phyloP scores from a whole-genome alignment of 2,797 vertebrate species.

The Galaxias olidus region DNA sequence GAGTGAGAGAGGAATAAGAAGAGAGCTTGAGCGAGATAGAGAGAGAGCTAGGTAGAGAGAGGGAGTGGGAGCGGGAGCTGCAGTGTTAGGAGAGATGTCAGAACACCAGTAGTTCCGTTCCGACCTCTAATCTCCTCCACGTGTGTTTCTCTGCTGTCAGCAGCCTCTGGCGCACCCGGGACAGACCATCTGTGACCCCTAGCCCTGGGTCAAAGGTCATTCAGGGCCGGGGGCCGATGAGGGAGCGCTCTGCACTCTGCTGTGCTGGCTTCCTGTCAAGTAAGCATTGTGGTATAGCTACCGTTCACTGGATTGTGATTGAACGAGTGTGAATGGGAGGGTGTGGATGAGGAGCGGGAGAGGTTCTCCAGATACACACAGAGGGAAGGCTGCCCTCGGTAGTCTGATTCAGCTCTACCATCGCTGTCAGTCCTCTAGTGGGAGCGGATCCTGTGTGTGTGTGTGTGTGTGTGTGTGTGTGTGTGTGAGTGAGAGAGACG shows the following conservation, averaged over 20 bases:
- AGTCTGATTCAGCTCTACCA: too few relatives aligned
- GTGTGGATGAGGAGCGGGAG: too few relatives aligned
- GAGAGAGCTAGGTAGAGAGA: not conserved
- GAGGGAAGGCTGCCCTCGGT: too few relatives aligned
- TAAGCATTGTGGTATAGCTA: too few relatives aligned
- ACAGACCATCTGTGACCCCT: conserved; percentile 50
- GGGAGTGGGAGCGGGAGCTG: not conserved
- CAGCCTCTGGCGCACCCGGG: conserved; percentile 47
- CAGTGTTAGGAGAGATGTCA: conserved; percentile 21
- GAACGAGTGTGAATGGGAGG: too few relatives aligned
- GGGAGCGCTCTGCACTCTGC: conserved; percentile 7
- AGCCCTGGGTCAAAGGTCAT: conserved; percentile 46
- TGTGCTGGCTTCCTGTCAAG: conserved; percentile 30
- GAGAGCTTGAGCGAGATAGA: not conserved
- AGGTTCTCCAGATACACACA: too few relatives aligned
- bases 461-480: not conserved
- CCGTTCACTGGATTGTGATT: too few relatives aligned
- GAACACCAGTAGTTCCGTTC: conserved; percentile 2
- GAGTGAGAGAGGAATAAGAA: too few relatives aligned
- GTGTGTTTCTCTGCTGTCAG: conserved; percentile 34
- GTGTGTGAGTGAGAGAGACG: not conserved
- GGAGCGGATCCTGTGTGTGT: conserved; percentile 1
- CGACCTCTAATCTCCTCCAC: not conserved
- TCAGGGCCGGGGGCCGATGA: conserved; percentile 40
- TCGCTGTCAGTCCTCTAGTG: too few relatives aligned